These are phyloP conservation scores for Crotalus horridus DNA, from an alignment of 2,113 vertebrate genomes.

Conservation along the genomic window DNA sequence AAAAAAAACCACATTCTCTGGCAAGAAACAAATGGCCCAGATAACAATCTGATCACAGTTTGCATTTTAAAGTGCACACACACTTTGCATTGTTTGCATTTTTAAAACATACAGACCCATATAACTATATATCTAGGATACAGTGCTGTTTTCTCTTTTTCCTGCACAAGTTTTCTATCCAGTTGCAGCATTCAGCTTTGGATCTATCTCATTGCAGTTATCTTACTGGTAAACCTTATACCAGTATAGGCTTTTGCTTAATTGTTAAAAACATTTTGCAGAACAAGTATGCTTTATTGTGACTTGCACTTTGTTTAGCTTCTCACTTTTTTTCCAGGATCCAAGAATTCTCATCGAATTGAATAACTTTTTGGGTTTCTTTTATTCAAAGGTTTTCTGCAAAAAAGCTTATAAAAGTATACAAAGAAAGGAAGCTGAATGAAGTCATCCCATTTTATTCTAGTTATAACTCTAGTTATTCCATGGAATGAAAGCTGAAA, in stretches of 20 bases:
- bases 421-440: slow-evolving; percentile 4
- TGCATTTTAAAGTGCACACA: slow-evolving; percentile 26
- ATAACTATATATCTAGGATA: background rate
- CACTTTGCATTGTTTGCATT: slow-evolving; percentile 34
- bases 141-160: slow-evolving; percentile 42
- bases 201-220: slow-evolving; percentile 33
- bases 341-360: slow-evolving; percentile 18
- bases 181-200: slow-evolving; percentile 18
- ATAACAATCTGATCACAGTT: slow-evolving; percentile 37
- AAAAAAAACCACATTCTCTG: background rate
- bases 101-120: background rate
- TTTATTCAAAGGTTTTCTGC: slow-evolving; percentile 32
- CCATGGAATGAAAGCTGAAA: slow-evolving; percentile 18
- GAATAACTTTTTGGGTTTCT: slow-evolving; percentile 1
- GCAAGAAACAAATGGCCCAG: slow-evolving; percentile 13
- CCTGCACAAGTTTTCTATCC: background rate
- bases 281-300: slow-evolving; percentile 30
- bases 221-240: slow-evolving; percentile 36
- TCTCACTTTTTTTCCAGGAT: background rate
- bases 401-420: background rate
- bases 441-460: slow-evolving; percentile 18
- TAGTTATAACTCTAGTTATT: background rate
- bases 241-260: slow-evolving; percentile 46
- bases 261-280: slow-evolving; percentile 49
- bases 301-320: slow-evolving; percentile 27